Percentiles rank a stretch among this genome's conserved stretches.
phyloP scores from a whole-genome alignment of 2,113 vertebrate genomes.

The Muscicapa adusta region DNA sequence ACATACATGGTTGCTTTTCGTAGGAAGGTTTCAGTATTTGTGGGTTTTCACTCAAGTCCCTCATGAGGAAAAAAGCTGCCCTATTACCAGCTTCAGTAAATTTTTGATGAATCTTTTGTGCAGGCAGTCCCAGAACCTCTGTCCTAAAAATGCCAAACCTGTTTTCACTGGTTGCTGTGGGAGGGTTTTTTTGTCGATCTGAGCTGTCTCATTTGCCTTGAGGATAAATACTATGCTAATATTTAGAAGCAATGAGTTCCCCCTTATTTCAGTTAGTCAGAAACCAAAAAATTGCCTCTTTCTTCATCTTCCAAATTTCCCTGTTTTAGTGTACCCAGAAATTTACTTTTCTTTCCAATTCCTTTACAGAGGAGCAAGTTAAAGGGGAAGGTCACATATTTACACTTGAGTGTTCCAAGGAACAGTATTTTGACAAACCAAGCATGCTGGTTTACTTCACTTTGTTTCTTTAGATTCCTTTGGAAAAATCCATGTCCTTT shows the following conservation, averaged over 20 bases:
- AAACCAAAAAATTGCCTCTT: neutral
- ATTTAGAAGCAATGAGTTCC: neutral
- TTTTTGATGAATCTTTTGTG: neutral
- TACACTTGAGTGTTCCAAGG: neutral
- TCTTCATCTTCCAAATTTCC: neutral
- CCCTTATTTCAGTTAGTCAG: neutral
- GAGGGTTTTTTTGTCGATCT: neutral
- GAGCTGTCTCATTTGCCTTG: neutral
- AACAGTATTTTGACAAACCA: neutral
- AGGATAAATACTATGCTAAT: neutral
- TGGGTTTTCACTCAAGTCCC: neutral
- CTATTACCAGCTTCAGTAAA: neutral
- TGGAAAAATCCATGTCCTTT: neutral
- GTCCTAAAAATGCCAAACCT: conserved; percentile 1
- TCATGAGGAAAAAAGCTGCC: neutral
- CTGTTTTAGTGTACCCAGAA: neutral
- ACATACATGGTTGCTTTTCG: rapidly evolving
- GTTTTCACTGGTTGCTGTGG: neutral
- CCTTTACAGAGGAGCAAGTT: neutral
- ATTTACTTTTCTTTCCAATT: neutral
- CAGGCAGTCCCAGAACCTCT: neutral
- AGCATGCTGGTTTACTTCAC: rapidly evolving
- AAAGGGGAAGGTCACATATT: neutral
- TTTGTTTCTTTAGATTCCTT: neutral
- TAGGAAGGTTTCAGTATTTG: neutral